Base-by-base conservation (phyloP, 2,797 vertebrate species). In the Garrulus glandarius region DNA sequence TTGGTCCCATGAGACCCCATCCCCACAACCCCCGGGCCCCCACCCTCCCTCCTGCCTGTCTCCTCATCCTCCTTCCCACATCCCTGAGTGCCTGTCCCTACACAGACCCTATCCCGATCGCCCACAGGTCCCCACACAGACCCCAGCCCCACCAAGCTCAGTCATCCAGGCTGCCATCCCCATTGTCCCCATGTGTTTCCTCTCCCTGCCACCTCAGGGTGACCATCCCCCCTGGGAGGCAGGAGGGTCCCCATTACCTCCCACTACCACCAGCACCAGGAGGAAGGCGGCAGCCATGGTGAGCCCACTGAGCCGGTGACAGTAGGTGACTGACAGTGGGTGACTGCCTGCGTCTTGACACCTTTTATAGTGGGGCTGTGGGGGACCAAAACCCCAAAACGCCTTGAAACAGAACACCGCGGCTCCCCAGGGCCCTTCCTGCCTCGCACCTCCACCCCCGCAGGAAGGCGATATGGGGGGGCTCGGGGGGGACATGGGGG, bases 1-100 rank as follows among this genome's bases (percentile, higher is more conserved):
- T 43, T 29, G 15, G 44, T 43, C n/a, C 15, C 23, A 5, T 22
- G 22, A 52, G 19, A 55, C 24, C 9, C 49, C 57, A 63, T 39
- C 8, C 13, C 19, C 0, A 0, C 19, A 50, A 36, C 5, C 13
- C 39, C n/a, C 6, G 13, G 23, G 37, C 15, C 50, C 41, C 30
- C 43, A 11, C 11, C 30, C 36, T 14, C 36, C 32, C 10, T 84
- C 61, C n/a, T n/a, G 61, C 15, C 17, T 43, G 17, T 32, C 26
- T 22, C 26, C 22, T 27, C 32, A 10, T 43, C 15, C 37, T 49
- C 24, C 26, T 59, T 10, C 53, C 52, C 36, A 44, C 32, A 44
- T 5, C 27, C 61, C 46, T 13, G 53, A 44, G 61, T 16, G 37
- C 37, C 44, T 15, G 11, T 75, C 37, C 52, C 57, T 6, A 6